Conservation (phyloP, 2,888 invertebrate genomes). For the Hyppa rectilinea region DNA sequence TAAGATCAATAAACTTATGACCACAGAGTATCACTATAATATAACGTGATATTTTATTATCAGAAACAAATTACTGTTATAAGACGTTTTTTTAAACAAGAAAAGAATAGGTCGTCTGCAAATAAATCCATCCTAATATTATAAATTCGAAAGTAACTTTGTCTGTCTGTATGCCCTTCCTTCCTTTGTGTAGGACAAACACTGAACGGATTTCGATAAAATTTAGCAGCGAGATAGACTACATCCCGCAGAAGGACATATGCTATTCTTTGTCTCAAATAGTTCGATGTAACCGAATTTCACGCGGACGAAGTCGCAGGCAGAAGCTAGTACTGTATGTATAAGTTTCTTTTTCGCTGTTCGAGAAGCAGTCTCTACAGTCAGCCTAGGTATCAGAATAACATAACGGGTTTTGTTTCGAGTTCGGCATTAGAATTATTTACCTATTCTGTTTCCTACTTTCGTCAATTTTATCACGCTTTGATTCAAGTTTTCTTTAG, state of each 20-base stretch:
- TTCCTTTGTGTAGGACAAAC: too few relatives aligned
- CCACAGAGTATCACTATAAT: not conserved
- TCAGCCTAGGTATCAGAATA: not conserved
- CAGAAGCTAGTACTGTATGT: not conserved
- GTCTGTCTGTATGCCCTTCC: too few relatives aligned
- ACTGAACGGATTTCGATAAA: too few relatives aligned
- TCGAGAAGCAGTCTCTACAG: not conserved
- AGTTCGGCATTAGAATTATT: not conserved
- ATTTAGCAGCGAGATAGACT: too few relatives aligned
- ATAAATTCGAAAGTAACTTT: too few relatives aligned
- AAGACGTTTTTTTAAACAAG: not conserved
- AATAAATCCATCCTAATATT: not conserved
- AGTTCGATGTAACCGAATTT: too few relatives aligned
- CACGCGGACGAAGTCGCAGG: too few relatives aligned
- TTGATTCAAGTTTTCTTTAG: not conserved
- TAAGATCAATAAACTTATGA: constrained; percentile 20
- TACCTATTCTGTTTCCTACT: not conserved
- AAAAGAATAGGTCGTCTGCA: not conserved
- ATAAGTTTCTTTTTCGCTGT: too few relatives aligned
- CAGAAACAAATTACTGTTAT: not conserved
- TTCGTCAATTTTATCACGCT: not conserved
- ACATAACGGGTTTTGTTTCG: too few relatives aligned
- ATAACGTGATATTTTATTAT: not conserved
- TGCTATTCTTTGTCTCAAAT: too few relatives aligned
- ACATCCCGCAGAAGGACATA: too few relatives aligned